Evolutionary conservation across 2,888 invertebrate genomes (phyloP).

Genomic region (Crioceris asparagi): DNA sequence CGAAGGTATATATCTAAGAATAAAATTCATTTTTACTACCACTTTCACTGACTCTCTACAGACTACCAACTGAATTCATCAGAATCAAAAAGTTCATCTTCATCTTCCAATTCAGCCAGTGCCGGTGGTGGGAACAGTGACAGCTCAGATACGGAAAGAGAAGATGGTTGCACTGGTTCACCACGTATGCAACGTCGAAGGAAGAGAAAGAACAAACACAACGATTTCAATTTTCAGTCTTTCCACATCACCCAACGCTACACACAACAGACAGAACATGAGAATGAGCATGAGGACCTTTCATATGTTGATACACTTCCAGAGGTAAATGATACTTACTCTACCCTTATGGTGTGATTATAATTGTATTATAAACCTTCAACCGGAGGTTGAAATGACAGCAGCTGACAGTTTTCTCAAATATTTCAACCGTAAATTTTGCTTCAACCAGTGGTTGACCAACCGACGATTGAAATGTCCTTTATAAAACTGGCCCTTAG

Average conservation of each 20-base stretch:
- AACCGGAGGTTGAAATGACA: too few relatives aligned
- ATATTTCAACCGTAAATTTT: too few relatives aligned
- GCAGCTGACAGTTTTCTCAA: too few relatives aligned
- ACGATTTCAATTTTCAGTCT: constrained; percentile 18
- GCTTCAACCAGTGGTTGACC: too few relatives aligned
- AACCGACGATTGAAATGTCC: too few relatives aligned
- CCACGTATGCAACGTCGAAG: constrained; percentile 70
- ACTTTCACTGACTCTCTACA: constrained; percentile 14
- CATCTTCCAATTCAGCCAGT: constrained; percentile 42
- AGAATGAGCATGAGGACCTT: constrained; percentile 45
- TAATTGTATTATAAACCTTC: too few relatives aligned
- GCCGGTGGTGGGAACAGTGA: constrained; percentile 46
- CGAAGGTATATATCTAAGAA: too few relatives aligned
- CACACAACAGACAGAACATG: constrained; percentile 23
- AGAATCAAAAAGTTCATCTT: constrained; percentile 45
- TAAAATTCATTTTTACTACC: background rate
- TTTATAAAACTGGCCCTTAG: too few relatives aligned
- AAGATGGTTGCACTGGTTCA: constrained; percentile 67
- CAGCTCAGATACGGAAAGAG: constrained; percentile 56
- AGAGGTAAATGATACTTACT: constrained; percentile 62
- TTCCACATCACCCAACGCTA: constrained; percentile 16
- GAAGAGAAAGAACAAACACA: constrained; percentile 41
- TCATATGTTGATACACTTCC: constrained; percentile 78
- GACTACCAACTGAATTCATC: constrained; percentile 32
- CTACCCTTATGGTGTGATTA: too few relatives aligned